Evolutionary conservation across 2,113 vertebrate species (phyloP).

Genomic region (Columbina picui): DNA sequence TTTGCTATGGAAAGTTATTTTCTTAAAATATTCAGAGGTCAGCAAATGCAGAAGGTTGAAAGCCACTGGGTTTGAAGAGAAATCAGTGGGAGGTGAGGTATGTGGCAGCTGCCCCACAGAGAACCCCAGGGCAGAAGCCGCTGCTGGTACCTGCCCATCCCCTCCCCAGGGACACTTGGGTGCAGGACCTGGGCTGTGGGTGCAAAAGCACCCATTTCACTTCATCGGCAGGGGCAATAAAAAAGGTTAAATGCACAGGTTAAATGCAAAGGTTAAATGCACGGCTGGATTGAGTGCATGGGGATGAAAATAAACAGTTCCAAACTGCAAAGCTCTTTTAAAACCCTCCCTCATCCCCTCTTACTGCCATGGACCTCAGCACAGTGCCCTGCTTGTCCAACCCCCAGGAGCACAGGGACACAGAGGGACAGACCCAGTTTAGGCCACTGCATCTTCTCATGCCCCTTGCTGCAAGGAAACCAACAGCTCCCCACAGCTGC

Average conservation of each 20-base stretch:
- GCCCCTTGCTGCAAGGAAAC: background rate
- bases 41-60: background rate
- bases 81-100: background rate
- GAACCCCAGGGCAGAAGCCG: background rate
- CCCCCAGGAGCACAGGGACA: background rate
- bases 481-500: fast-evolving
- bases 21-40: background rate
- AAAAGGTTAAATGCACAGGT: background rate
- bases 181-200: background rate
- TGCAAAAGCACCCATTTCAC: background rate
- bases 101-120: fast-evolving
- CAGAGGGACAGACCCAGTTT: fast-evolving
- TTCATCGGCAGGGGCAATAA: background rate
- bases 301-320: background rate
- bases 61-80: background rate
- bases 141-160: background rate
- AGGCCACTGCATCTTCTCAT: background rate
- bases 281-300: background rate
- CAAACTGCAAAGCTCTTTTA: background rate
- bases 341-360: background rate
- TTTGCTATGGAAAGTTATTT: background rate
- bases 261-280: background rate
- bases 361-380: background rate
- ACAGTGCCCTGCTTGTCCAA: background rate
- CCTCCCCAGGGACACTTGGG: background rate